Conservation (phyloP, 2,113 vertebrate genomes). For the Zingel zingel region DNA sequence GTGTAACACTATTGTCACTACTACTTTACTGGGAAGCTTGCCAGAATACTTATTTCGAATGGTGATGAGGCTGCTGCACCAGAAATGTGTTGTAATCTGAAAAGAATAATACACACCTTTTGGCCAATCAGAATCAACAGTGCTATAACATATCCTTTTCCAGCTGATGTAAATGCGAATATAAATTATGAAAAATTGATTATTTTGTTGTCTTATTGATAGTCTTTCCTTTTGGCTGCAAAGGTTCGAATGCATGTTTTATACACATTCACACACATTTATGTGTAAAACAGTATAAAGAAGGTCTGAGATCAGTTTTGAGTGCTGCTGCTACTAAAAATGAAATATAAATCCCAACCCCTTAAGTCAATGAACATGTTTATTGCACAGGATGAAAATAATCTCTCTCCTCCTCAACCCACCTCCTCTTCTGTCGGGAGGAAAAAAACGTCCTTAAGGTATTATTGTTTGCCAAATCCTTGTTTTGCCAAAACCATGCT, state of each 20-base stretch:
- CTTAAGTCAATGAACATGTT: constrained; percentile 27
- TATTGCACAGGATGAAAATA: constrained; percentile 28
- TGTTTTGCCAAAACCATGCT: constrained; percentile 45
- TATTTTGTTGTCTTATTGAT: not conserved
- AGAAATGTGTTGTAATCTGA: not conserved
- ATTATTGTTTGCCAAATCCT: constrained; percentile 49
- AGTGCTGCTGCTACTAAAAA: not conserved
- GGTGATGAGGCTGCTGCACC: constrained; percentile 2
- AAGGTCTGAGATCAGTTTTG: not conserved
- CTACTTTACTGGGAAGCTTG: not conserved
- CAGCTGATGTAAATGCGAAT: not conserved
- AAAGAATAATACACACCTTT: not conserved
- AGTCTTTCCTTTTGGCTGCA: not conserved
- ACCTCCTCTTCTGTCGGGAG: constrained; percentile 10
- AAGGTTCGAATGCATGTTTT: not conserved
- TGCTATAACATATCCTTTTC: not conserved
- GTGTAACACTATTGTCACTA: not conserved
- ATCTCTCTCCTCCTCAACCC: not conserved
- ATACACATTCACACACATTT: not conserved
- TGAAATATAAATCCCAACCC: not conserved
- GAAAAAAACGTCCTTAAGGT: constrained; percentile 27
- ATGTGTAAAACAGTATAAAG: not conserved
- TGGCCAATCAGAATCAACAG: not conserved
- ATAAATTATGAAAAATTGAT: not conserved
- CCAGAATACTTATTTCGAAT: not conserved